Conservation (phyloP, 2,113 vertebrate genomes). For the Melanerpes formicivorus region DNA sequence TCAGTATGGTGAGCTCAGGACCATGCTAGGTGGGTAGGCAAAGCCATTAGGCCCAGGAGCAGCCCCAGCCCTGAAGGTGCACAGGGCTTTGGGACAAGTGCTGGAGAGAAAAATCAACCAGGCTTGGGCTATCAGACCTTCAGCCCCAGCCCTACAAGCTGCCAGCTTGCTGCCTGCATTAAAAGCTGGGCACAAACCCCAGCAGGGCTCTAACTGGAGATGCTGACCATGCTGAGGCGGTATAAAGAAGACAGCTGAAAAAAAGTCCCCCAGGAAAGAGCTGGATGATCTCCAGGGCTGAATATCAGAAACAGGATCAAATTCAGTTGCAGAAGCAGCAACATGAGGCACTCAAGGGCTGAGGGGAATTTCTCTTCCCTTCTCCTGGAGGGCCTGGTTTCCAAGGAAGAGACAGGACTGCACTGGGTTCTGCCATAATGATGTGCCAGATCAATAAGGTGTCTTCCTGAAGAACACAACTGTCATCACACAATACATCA, state of each 20-base stretch:
- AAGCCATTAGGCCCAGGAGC: background rate
- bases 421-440: slow-evolving; percentile 25
- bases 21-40: fast-evolving
- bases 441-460: slow-evolving; percentile 33
- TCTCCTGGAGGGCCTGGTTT: background rate
- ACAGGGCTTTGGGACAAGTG: background rate
- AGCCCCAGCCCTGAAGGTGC: background rate
- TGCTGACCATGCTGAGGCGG: background rate
- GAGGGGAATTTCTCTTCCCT: background rate
- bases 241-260: background rate
- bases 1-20: background rate
- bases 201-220: background rate
- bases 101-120: background rate
- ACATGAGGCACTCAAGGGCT: slow-evolving; percentile 43
- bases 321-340: slow-evolving; percentile 14
- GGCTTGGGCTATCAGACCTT: background rate
- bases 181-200: background rate
- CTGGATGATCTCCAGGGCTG: background rate
- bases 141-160: background rate
- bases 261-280: background rate
- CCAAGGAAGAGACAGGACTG: background rate
- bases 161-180: background rate
- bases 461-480: slow-evolving; percentile 35
- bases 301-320: background rate
- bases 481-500: slow-evolving; percentile 15